phyloP scores from a whole-genome alignment of 2,113 vertebrate genomes.

The Patagioenas fasciata region DNA sequence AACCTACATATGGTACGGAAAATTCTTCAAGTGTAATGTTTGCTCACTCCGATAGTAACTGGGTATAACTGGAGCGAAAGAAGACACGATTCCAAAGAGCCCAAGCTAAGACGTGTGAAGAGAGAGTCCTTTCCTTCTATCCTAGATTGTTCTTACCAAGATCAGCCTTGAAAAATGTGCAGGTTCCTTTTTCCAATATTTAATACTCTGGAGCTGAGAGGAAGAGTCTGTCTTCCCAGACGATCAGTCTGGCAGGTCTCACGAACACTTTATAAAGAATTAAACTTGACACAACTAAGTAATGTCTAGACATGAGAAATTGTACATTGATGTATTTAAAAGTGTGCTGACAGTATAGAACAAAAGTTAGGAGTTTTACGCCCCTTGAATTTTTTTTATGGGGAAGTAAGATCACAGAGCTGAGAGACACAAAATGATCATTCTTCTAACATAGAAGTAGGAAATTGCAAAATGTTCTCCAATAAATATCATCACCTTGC shows the following conservation, averaged over 20 bases:
- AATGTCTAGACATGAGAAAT: conserved; percentile 21
- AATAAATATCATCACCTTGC: not conserved
- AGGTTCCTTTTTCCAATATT: not conserved
- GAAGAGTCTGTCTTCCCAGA: not conserved
- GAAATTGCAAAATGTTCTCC: not conserved
- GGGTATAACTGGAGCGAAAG: not conserved
- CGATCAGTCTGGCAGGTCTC: not conserved
- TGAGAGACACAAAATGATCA: not conserved
- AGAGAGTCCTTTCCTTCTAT: not conserved
- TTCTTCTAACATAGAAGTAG: not conserved
- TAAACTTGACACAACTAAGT: conserved; percentile 12
- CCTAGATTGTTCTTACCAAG: not conserved
- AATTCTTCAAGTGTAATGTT: not conserved
- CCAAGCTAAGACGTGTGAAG: not conserved
- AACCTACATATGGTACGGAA: not conserved
- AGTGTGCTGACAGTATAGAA: not conserved
- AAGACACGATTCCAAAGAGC: not conserved
- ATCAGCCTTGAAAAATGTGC: not conserved
- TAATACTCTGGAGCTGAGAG: not conserved
- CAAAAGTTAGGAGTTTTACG: not conserved
- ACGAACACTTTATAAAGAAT: not conserved
- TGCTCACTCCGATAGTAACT: not conserved
- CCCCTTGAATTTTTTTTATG: not conserved
- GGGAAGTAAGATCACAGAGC: not conserved
- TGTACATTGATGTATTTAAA: not conserved